Conservation (phyloP, 2,113 vertebrate species). For the Reinhardtius hippoglossoides region DNA sequence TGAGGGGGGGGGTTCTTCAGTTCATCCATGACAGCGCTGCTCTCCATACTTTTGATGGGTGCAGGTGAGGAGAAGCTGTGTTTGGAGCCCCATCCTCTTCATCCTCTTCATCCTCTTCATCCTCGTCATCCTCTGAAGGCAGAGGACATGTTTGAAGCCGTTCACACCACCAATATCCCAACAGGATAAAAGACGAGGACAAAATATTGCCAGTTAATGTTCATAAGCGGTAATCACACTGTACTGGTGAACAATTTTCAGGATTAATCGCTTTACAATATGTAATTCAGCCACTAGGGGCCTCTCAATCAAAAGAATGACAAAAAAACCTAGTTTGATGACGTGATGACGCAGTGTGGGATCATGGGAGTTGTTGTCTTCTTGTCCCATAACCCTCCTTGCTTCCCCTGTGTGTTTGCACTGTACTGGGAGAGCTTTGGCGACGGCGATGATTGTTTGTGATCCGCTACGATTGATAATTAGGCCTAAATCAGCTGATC, state of each 20-base stretch:
- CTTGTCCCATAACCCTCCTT: too few species aligned
- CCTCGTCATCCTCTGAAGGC: not conserved
- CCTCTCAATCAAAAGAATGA: too few species aligned
- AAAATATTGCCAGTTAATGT: not conserved
- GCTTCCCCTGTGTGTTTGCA: too few species aligned
- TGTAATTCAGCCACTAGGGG: not conserved
- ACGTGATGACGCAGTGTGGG: too few species aligned
- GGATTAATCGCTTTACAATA: not conserved
- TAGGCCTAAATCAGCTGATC: too few species aligned
- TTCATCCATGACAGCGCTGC: not conserved
- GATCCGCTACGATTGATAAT: too few species aligned
- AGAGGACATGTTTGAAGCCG: not conserved
- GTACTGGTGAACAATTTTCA: too few species aligned
- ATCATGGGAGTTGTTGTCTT: too few species aligned
- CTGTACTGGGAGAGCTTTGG: too few species aligned
- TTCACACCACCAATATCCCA: not conserved
- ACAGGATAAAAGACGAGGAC: not conserved
- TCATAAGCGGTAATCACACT: not conserved
- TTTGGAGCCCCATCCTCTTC: not conserved
- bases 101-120: not conserved
- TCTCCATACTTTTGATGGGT: not conserved
- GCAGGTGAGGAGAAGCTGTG: not conserved
- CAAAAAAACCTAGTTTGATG: too few species aligned
- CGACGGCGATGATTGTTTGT: too few species aligned
- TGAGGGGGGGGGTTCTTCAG: slow-evolving; percentile 2